phyloP scores from a whole-genome alignment of 2,888 invertebrate genomes.

The Ectemnius cavifrons region DNA sequence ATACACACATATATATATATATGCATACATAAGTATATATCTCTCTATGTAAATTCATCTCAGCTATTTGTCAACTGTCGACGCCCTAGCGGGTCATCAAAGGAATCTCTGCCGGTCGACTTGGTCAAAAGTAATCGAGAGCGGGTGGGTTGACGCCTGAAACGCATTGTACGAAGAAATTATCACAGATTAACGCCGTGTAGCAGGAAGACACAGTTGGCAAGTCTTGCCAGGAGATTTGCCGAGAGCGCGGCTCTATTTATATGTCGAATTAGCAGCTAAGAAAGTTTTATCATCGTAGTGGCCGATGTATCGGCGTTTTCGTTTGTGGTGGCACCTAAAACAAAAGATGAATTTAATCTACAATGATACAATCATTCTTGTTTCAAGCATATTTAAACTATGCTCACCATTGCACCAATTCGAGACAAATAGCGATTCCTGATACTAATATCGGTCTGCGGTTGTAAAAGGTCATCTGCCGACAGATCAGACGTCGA shows the following conservation, averaged over 20 bases:
- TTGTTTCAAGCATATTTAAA: background rate
- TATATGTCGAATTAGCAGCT: constrained; percentile 42
- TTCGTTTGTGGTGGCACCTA: constrained; percentile 64
- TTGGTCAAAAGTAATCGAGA: constrained; percentile 29
- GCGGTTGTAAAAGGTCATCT: constrained; percentile 79
- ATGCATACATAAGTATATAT: too few species aligned
- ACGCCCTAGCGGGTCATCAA: constrained; percentile 6
- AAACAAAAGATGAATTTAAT: constrained; percentile 33
- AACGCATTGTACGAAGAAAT: constrained; percentile 48
- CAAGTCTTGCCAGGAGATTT: constrained; percentile 48
- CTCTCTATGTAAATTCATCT: constrained; percentile 7
- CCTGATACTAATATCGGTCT: constrained; percentile 81
- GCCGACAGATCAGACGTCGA: constrained; percentile 78
- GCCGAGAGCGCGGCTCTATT: too few species aligned
- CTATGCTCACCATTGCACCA: constrained; percentile 79
- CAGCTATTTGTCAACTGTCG: constrained; percentile 19
- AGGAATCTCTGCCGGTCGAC: constrained; percentile 25
- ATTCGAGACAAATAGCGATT: constrained; percentile 82
- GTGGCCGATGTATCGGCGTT: constrained; percentile 60
- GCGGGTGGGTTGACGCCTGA: constrained; percentile 10
- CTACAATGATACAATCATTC: background rate
- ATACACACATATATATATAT: too few species aligned
- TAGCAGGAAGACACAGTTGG: constrained; percentile 74
- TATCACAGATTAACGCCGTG: constrained; percentile 71
- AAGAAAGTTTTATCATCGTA: constrained; percentile 65